These are phyloP conservation scores for Lacerta agilis DNA, from an alignment of 2,797 vertebrate genomes.

Conservation along the genomic window DNA sequence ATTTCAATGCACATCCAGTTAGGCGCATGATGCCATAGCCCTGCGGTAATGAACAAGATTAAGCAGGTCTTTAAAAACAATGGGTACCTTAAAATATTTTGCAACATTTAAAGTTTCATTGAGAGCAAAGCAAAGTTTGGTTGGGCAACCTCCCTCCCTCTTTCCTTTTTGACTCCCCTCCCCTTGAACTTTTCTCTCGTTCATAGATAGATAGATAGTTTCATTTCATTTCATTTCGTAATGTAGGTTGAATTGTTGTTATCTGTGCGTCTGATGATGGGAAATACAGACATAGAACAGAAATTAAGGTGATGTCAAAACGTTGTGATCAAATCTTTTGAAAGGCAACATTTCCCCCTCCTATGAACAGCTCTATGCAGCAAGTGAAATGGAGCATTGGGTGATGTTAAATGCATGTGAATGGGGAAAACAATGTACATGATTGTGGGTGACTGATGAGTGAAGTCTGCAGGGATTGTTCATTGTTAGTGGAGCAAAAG, in stretches of 20 bases:
- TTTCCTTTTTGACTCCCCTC: background rate
- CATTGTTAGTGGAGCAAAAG: conserved; percentile 2
- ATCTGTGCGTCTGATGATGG: background rate
- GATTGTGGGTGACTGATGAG: conserved; percentile 35
- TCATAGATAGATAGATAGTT: background rate
- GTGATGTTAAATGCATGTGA: conserved; percentile 17
- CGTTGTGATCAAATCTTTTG: background rate
- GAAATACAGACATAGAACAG: conserved; percentile 4
- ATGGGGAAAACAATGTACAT: conserved; percentile 19
- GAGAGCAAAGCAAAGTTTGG: background rate
- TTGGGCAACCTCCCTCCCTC: background rate
- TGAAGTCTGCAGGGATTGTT: conserved; percentile 16
- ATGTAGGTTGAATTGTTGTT: conserved; percentile 22
- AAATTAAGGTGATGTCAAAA: conserved; percentile 19
- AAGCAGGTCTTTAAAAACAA: background rate
- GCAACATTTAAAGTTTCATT: background rate
- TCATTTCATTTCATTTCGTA: conserved; percentile 8
- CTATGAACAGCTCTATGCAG: conserved; percentile 1
- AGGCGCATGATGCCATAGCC: background rate
- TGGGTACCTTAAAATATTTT: background rate
- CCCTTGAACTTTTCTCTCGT: conserved; percentile 14
- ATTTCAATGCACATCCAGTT: background rate
- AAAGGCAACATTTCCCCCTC: background rate
- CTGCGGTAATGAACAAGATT: background rate
- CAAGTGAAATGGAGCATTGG: conserved; percentile 25